phyloP scores from a whole-genome alignment of 2,113 vertebrate genomes.

The Perognathus longimembris region DNA sequence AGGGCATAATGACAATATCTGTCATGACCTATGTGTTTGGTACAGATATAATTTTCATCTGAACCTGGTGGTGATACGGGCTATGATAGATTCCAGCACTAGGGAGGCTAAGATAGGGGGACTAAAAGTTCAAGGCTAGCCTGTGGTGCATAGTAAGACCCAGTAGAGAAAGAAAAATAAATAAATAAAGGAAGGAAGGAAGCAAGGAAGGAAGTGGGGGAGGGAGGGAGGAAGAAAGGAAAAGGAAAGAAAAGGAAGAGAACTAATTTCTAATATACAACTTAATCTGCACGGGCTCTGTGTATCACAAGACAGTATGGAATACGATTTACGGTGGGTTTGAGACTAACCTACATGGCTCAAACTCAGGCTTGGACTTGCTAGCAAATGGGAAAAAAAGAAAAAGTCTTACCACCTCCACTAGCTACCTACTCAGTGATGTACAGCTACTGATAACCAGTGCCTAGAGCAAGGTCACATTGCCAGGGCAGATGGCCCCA shows the following conservation, averaged over 20 bases:
- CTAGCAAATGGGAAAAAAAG: not conserved
- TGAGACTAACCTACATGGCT: not conserved
- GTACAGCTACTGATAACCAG: not conserved
- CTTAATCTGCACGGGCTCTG: not conserved
- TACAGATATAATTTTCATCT: no score
- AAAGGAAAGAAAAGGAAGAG: not conserved
- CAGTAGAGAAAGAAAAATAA: no score
- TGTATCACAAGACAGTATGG: not conserved
- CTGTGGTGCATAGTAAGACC: no score
- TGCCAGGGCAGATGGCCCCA: slow-evolving; percentile 65
- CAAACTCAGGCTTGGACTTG: slow-evolving; percentile 18
- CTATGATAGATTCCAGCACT: no score
- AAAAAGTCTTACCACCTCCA: not conserved
- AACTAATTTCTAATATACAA: not conserved
- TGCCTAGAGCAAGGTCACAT: slow-evolving; percentile 51
- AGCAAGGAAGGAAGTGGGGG: no score
- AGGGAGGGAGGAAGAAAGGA: no score
- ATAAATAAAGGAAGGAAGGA: no score
- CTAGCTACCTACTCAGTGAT: not conserved
- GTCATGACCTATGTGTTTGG: no score
- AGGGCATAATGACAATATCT: no score
- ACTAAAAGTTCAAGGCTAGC: not conserved
- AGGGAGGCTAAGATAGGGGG: no score
- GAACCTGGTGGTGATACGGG: no score
- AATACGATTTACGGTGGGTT: not conserved